Evolutionary conservation across 2,113 vertebrate species (phyloP).

Genomic region (Myotis davidii): DNA sequence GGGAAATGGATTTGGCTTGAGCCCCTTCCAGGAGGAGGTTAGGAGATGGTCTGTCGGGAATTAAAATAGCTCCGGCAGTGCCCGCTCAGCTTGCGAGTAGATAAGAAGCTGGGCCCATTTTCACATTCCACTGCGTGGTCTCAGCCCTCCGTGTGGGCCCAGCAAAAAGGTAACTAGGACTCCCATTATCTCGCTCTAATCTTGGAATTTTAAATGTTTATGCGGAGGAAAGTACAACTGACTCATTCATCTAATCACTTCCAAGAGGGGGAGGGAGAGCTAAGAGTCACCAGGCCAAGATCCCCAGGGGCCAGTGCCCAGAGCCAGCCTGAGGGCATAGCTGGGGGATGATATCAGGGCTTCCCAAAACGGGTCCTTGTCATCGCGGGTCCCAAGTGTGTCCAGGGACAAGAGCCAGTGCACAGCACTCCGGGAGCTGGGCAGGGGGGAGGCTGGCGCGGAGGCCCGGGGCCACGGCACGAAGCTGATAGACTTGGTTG

Average conservation of each 20-base stretch:
- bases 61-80: neutral
- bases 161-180: conserved; percentile 78
- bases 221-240: conserved; percentile 82
- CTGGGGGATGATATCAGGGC: conserved; percentile 84
- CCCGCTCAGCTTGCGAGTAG: neutral
- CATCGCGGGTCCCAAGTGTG: conserved; percentile 80
- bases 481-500: neutral
- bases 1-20: neutral
- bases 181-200: conserved; percentile 81
- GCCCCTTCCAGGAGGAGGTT: neutral
- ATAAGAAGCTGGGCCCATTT: conserved; percentile 47
- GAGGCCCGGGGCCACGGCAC: conserved; percentile 70
- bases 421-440: conserved; percentile 72
- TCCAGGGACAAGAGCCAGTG: conserved; percentile 83
- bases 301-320: conserved; percentile 72
- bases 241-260: conserved; percentile 85
- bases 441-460: conserved; percentile 79
- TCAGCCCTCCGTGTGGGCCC: conserved; percentile 68
- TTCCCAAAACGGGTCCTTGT: conserved; percentile 85
- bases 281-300: conserved; percentile 68
- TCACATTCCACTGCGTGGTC: neutral
- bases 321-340: conserved; percentile 81
- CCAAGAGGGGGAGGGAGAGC: conserved; percentile 72
- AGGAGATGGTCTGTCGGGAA: neutral
- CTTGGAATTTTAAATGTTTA: conserved; percentile 83